Conservation (phyloP, 2,113 vertebrate genomes). For the Semnornis frantzii region DNA sequence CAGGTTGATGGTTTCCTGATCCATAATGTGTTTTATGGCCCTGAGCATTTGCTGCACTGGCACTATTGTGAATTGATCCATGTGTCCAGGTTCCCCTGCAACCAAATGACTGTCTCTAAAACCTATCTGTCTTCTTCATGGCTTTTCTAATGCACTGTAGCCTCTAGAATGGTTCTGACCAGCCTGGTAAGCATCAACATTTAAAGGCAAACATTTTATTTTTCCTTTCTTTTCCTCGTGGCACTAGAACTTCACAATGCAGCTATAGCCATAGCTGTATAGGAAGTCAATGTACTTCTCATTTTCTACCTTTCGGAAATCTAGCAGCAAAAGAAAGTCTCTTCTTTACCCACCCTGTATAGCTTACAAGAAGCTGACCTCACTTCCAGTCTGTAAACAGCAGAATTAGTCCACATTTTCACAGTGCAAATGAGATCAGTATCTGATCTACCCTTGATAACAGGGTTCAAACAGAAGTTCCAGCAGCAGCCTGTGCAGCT, state of each 20-base stretch:
- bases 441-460: neutral
- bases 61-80: conserved; percentile 28
- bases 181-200: neutral
- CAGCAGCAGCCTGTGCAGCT: neutral
- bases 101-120: conserved; percentile 19
- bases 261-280: neutral
- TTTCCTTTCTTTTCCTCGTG: neutral
- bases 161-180: neutral
- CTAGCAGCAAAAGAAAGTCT: neutral
- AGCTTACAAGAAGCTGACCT: neutral
- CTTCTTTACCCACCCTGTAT: neutral
- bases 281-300: neutral
- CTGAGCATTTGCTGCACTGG: conserved; percentile 6
- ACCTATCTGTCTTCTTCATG: conserved; percentile 10
- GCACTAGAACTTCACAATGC: neutral
- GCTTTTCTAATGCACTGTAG: neutral
- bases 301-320: neutral
- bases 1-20: conserved; percentile 12
- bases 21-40: conserved; percentile 14
- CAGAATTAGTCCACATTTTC: neutral
- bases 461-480: neutral
- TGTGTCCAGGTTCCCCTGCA: neutral
- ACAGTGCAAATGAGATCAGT: neutral
- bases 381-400: neutral
- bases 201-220: fast-evolving